phyloP scores from a whole-genome alignment of 2,797 vertebrate genomes.

The Buceros bicornis region DNA sequence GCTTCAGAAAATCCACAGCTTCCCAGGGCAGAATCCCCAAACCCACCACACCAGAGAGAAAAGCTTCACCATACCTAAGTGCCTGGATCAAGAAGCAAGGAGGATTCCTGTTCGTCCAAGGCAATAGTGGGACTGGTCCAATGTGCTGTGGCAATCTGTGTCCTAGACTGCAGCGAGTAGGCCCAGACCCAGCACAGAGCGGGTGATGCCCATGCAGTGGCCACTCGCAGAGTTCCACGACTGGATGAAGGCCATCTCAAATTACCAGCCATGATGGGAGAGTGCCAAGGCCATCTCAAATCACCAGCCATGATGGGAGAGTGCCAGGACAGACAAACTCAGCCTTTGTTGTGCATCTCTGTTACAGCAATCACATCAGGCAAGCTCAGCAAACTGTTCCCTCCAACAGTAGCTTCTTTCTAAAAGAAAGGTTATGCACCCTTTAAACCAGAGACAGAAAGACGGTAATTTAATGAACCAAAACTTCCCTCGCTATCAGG shows the following conservation, averaged over 20 bases:
- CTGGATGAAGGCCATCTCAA: background rate
- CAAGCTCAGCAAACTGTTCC: background rate
- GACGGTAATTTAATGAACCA: background rate
- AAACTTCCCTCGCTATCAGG: background rate
- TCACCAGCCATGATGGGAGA: background rate
- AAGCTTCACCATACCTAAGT: background rate
- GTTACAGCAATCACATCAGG: background rate
- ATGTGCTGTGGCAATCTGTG: background rate
- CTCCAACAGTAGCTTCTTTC: background rate
- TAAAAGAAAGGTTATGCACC: background rate
- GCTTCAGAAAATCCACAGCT: background rate
- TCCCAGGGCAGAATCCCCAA: background rate
- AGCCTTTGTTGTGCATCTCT: background rate
- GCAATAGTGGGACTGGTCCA: background rate
- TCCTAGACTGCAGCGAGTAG: background rate
- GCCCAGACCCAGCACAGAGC: background rate
- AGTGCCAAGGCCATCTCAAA: background rate
- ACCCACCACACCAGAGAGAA: background rate
- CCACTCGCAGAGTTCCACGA: background rate
- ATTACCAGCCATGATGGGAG: background rate
- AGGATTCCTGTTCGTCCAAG: background rate
- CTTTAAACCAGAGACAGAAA: background rate
- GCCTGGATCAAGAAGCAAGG: background rate
- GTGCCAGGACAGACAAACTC: background rate
- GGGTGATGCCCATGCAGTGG: accelerated